Evolutionary conservation across 2,797 vertebrate species (phyloP).

Genomic region (Urophycis tenuis): DNA sequence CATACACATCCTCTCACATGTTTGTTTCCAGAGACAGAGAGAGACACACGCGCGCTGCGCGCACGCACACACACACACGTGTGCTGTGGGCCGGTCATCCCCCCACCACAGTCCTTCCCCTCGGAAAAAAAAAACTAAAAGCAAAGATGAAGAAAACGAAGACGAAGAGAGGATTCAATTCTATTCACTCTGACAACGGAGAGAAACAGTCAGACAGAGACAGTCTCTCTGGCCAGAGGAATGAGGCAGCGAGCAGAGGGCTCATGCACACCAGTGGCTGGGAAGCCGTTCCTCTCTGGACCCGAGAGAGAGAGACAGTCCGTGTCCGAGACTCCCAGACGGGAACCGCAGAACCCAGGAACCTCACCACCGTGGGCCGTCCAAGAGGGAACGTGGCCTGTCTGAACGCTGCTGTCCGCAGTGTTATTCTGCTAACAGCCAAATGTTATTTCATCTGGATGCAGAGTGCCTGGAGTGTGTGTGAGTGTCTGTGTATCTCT

Average conservation of each 20-base stretch:
- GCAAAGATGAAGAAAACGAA: too few species aligned
- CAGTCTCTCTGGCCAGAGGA: not conserved
- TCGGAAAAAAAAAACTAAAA: too few species aligned
- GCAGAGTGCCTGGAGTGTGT: constrained; percentile 37
- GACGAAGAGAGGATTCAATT: not conserved
- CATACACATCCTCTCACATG: not conserved
- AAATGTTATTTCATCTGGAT: constrained; percentile 63
- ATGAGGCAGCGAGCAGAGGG: not conserved
- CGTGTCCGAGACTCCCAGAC: constrained; percentile 43
- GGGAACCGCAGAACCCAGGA: constrained; percentile 44
- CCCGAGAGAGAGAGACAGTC: constrained; percentile 24
- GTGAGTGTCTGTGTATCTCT: constrained; percentile 13
- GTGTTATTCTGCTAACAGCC: not conserved
- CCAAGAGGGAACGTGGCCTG: constrained; percentile 23
- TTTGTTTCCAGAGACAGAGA: not conserved
- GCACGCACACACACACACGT: not conserved
- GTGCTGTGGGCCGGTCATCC: not conserved
- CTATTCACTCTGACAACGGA: not conserved
- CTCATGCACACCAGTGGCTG: not conserved
- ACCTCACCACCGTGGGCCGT: constrained; percentile 49
- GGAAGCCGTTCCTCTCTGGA: not conserved
- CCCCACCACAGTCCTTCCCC: not conserved
- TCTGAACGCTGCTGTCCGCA: not conserved
- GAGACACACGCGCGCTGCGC: not conserved
- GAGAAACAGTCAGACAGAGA: too few species aligned